phyloP scores from a whole-genome alignment of 1,140 invertebrate genomes.

The Mylabris phalerata region DNA sequence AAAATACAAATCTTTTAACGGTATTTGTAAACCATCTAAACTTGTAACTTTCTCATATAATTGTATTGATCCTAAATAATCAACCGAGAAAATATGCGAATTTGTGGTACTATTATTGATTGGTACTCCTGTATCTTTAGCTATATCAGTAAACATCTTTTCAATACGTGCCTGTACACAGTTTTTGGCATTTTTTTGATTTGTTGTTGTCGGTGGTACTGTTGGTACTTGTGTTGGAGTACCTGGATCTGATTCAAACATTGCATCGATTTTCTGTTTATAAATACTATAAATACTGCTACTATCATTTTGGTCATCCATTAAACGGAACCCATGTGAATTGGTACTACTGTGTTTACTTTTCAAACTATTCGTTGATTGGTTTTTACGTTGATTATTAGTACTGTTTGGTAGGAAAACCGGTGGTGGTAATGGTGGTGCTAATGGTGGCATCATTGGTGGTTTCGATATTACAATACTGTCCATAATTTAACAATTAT shows the following conservation, averaged over 20 bases:
- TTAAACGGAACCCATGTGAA: slow-evolving; percentile 41
- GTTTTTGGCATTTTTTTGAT: slow-evolving; percentile 49
- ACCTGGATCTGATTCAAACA: slow-evolving; percentile 65
- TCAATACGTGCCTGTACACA: slow-evolving; percentile 78
- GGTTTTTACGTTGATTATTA: too few species aligned
- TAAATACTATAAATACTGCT: slow-evolving; percentile 57
- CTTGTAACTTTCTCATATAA: slow-evolving; percentile 73
- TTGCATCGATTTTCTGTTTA: slow-evolving; percentile 75
- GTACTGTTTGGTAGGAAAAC: too few species aligned
- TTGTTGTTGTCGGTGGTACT: too few species aligned
- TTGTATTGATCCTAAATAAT: slow-evolving; percentile 74
- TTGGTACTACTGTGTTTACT: slow-evolving; percentile 27
- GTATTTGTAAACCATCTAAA: slow-evolving; percentile 72
- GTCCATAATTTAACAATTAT: too few species aligned
- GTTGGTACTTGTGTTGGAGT: not conserved
- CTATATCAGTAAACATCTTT: slow-evolving; percentile 76
- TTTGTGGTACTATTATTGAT: slow-evolving; percentile 39
- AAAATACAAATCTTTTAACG: slow-evolving; percentile 72
- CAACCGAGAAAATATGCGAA: slow-evolving; percentile 60
- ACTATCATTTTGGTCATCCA: slow-evolving; percentile 44
- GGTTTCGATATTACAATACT: too few species aligned
- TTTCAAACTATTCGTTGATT: too few species aligned
- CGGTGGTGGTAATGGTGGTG: too few species aligned
- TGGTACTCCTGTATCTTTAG: slow-evolving; percentile 51
- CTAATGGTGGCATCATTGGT: too few species aligned